Conservation (phyloP, 2,888 invertebrate genomes). For the Hypsopygia costalis region DNA sequence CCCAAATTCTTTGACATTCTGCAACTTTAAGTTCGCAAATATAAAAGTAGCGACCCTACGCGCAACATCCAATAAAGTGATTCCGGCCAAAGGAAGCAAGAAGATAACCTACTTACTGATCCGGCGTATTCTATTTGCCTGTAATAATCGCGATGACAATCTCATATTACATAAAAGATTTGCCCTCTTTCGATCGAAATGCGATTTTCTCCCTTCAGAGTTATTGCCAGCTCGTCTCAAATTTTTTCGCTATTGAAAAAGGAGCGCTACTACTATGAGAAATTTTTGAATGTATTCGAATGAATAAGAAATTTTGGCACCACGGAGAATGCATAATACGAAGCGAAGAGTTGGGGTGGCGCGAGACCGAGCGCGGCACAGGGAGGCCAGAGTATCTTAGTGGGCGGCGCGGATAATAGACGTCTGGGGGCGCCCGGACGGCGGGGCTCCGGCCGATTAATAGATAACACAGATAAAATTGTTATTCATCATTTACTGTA, state of each 20-base stretch:
- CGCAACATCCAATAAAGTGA: slow-evolving; percentile 72
- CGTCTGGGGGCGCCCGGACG: slow-evolving; percentile 4
- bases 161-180: slow-evolving; percentile 81
- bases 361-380: slow-evolving; percentile 29
- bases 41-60: slow-evolving; percentile 12
- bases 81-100: slow-evolving; percentile 72
- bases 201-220: slow-evolving; percentile 76
- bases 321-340: slow-evolving; percentile 58
- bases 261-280: slow-evolving; percentile 59
- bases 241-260: slow-evolving; percentile 73
- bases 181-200: slow-evolving; percentile 79
- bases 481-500: slow-evolving; percentile 19
- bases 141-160: slow-evolving; percentile 81
- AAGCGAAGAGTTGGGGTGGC: slow-evolving; percentile 25
- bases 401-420: slow-evolving; percentile 15
- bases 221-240: slow-evolving; percentile 71
- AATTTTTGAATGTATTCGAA: slow-evolving; percentile 71
- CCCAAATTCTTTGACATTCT: slow-evolving; percentile 1
- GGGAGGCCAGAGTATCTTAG: background rate
- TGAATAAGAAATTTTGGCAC: slow-evolving; percentile 72
- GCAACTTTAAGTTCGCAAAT: slow-evolving; percentile 9
- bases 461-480: slow-evolving; percentile 31
- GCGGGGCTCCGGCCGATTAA: slow-evolving; percentile 22
- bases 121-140: slow-evolving; percentile 79
- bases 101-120: slow-evolving; percentile 79